Percentiles rank a stretch among this genome's conserved stretches.
phyloP scores from a whole-genome alignment of 2,113 vertebrate genomes.

The Lutjanus erythropterus region DNA sequence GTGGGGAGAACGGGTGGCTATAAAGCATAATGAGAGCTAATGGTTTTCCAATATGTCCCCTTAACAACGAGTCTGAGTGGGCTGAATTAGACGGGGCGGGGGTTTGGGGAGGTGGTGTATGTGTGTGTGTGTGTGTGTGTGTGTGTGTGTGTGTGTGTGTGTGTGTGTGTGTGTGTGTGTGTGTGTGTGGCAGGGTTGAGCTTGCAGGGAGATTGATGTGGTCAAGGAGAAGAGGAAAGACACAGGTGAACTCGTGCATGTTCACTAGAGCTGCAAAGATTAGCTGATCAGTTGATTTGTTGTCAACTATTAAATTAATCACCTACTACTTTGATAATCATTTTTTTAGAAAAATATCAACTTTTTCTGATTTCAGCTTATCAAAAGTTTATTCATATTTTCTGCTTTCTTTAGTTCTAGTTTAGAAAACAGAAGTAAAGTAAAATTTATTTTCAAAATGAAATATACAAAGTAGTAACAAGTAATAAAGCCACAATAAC shows the following conservation, averaged over 20 bases:
- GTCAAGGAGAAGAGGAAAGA: constrained; percentile 25
- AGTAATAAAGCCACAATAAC: too few relatives aligned
- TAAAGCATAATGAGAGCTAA: constrained; percentile 83
- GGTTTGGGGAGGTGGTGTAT: constrained; percentile 7
- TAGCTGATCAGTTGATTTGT: too few relatives aligned
- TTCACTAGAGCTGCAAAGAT: too few relatives aligned
- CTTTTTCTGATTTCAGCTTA: too few relatives aligned
- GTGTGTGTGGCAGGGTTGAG: not conserved
- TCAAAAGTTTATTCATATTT: too few relatives aligned
- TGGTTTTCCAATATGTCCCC: constrained; percentile 82
- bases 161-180: not conserved
- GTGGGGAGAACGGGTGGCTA: constrained; percentile 62
- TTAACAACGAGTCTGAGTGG: constrained; percentile 76
- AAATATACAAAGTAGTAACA: too few relatives aligned
- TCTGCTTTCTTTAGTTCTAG: too few relatives aligned
- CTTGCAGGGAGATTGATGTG: constrained; percentile 18
- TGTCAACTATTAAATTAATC: too few relatives aligned
- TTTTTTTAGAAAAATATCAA: too few relatives aligned
- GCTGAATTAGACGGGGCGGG: constrained; percentile 56
- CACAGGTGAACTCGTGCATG: not conserved
- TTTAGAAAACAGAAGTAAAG: too few relatives aligned
- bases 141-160: constrained; percentile 1
- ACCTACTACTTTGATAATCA: too few relatives aligned
- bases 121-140: not conserved
- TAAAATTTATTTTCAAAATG: too few relatives aligned